phyloP scores from a whole-genome alignment of 2,113 vertebrate genomes.

The Pachycephala philippinensis region DNA sequence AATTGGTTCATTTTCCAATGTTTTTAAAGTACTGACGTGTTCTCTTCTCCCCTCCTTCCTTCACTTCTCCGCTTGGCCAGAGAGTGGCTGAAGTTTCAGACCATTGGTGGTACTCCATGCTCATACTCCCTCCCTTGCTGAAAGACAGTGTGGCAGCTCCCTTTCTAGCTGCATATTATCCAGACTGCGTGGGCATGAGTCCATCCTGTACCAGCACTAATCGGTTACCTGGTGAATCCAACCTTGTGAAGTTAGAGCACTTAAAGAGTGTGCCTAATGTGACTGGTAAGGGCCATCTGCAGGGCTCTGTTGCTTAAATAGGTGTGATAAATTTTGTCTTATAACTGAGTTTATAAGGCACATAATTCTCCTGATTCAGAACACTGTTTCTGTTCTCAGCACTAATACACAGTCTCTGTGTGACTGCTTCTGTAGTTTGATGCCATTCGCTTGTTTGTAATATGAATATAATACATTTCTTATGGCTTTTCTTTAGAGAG shows the following conservation, averaged over 20 bases:
- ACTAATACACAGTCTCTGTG: background rate
- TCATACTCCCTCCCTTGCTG: constrained; percentile 93
- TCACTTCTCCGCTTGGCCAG: constrained; percentile 69
- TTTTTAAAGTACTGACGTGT: constrained; percentile 34
- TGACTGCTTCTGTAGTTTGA: background rate
- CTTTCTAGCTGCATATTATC: constrained; percentile 92
- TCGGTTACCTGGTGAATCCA: constrained; percentile 61
- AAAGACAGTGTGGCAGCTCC: constrained; percentile 94
- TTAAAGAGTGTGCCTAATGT: constrained; percentile 70
- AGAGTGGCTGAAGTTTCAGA: constrained; percentile 92
- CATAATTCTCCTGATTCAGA: background rate
- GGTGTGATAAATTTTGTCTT: background rate
- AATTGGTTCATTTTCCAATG: background rate
- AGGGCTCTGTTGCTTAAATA: constrained; percentile 23
- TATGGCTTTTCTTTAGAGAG: background rate
- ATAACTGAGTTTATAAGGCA: background rate
- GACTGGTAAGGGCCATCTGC: constrained; percentile 67
- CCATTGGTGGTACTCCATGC: constrained; percentile 97
- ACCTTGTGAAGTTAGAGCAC: constrained; percentile 80
- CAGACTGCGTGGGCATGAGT: constrained; percentile 99
- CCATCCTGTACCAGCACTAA: constrained; percentile 85
- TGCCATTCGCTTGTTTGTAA: background rate
- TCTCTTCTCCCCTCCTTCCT: constrained; percentile 32
- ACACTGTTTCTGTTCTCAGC: background rate
- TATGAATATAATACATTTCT: background rate